phyloP scores from a whole-genome alignment of 2,113 vertebrate species.

The Alligator mississippiensis region DNA sequence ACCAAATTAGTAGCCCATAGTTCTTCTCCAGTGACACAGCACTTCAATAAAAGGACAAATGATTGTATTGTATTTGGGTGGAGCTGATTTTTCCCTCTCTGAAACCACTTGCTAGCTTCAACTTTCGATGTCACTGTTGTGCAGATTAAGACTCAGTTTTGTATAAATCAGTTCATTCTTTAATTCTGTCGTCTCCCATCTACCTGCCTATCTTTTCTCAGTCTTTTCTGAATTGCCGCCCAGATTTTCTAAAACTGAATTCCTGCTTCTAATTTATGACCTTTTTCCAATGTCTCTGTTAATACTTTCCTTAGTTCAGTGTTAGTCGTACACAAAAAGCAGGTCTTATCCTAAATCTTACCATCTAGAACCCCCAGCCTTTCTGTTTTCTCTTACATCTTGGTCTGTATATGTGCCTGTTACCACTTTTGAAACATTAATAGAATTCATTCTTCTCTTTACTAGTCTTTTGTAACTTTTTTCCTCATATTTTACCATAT shows the following conservation, averaged over 20 bases:
- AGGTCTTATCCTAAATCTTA: background rate
- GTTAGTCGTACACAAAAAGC: background rate
- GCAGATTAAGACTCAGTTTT: background rate
- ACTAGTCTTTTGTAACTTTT: background rate
- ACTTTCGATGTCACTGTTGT: background rate
- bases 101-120: background rate
- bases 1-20: background rate
- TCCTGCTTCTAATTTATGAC: background rate
- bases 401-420: background rate
- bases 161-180: background rate
- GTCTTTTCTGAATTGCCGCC: background rate
- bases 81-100: background rate
- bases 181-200: background rate
- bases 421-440: background rate
- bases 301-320: background rate
- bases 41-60: background rate
- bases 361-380: background rate
- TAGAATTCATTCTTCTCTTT: background rate
- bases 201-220: background rate
- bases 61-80: background rate
- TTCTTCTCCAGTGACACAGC: background rate
- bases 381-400: accelerated
- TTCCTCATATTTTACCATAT: background rate
- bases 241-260: background rate
- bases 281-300: background rate